A percentile compares a stretch with the other conserved stretches of the same genome.
Evolutionary conservation across 64 coral and sea anemone species (phyloP).

Genomic region (Catalaphyllia jardinei): DNA sequence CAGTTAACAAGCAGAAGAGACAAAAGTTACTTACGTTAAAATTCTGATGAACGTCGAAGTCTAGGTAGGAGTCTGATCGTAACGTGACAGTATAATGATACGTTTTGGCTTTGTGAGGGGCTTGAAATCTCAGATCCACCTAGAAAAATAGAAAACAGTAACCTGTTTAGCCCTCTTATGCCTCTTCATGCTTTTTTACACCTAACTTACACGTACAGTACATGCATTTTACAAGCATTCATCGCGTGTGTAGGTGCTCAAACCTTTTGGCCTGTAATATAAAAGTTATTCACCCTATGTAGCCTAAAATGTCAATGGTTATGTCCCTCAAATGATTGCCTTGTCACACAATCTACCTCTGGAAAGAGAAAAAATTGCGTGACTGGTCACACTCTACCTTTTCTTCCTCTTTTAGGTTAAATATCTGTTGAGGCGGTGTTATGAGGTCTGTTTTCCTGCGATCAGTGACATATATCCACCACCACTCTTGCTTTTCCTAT

Average conservation of each 20-base stretch:
- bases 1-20: too few relatives aligned
- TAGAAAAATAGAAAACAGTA: constrained; percentile 16
- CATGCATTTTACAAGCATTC: too few relatives aligned
- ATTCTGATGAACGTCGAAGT: constrained; percentile 79
- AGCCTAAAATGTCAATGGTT: too few relatives aligned
- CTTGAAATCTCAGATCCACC: constrained; percentile 95
- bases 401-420: constrained; percentile 84
- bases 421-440: constrained; percentile 79
- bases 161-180: neutral
- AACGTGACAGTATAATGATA: constrained; percentile 84
- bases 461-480: constrained; percentile 96
- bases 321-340: neutral
- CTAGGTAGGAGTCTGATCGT: constrained; percentile 91
- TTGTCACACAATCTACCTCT: neutral
- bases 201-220: too few relatives aligned
- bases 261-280: too few relatives aligned
- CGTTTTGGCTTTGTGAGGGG: constrained; percentile 70
- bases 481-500: constrained; percentile 99
- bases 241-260: too few relatives aligned
- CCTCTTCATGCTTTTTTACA: too few relatives aligned
- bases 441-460: constrained; percentile 67
- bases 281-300: too few relatives aligned
- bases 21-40: constrained; percentile 60
- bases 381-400: constrained; percentile 36
- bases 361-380: too few relatives aligned